phyloP scores from a whole-genome alignment of 2,113 vertebrate genomes.

The Murina feae region DNA sequence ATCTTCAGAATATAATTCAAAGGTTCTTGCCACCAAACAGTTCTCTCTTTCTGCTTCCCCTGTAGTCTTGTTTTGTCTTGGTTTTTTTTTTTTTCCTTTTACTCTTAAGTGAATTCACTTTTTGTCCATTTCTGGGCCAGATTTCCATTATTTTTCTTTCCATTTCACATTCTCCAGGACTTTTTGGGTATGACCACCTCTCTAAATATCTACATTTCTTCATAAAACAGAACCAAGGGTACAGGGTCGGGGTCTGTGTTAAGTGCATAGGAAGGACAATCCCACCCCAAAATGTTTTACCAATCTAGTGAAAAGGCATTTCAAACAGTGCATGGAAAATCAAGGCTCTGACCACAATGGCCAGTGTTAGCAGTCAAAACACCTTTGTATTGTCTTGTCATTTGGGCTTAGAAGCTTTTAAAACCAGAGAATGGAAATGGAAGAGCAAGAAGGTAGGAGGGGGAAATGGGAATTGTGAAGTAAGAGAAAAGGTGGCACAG shows the following conservation, averaged over 20 bases:
- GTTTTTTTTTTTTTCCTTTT: constrained; percentile 43
- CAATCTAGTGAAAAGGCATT: constrained; percentile 12
- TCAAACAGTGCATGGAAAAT: constrained; percentile 63
- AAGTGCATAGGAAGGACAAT: neutral
- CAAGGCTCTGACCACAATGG: constrained; percentile 67
- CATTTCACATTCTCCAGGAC: constrained; percentile 45
- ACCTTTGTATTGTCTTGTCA: constrained; percentile 50
- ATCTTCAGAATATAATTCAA: neutral
- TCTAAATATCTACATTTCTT: constrained; percentile 59
- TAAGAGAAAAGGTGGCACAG: constrained; percentile 64
- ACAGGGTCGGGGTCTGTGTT: constrained; percentile 2
- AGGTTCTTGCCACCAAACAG: neutral
- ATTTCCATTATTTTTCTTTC: constrained; percentile 57
- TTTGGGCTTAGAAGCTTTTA: constrained; percentile 66
- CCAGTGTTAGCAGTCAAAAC: constrained; percentile 60
- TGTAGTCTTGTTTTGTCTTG: neutral
- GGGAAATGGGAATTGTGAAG: constrained; percentile 60
- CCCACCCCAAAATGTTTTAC: constrained; percentile 54
- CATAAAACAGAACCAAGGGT: constrained; percentile 48
- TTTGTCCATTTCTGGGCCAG: neutral
- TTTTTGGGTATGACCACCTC: constrained; percentile 29
- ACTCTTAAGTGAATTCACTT: neutral
- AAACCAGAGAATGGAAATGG: constrained; percentile 54
- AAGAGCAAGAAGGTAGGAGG: constrained; percentile 29
- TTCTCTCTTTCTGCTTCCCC: neutral